Conservation (phyloP, 2,888 invertebrate species). For the Stomorhina lunata region DNA sequence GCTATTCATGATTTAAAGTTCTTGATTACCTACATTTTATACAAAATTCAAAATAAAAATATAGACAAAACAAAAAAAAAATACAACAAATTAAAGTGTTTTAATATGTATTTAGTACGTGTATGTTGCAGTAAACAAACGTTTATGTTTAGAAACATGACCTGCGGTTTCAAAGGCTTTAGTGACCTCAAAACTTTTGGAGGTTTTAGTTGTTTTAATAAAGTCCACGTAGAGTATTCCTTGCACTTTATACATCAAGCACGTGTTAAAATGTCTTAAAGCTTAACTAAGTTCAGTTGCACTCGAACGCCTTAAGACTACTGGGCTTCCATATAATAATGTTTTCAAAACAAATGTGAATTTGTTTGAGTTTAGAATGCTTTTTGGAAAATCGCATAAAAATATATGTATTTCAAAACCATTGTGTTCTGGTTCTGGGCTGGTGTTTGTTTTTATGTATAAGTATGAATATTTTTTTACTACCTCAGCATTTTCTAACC, state of each 20-base stretch:
- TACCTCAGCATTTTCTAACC: too few relatives aligned
- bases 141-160: not conserved
- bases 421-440: constrained; percentile 59
- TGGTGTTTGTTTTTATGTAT: constrained; percentile 8
- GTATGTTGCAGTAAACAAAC: constrained; percentile 13
- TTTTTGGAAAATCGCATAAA: constrained; percentile 43
- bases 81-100: constrained; percentile 45
- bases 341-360: too few relatives aligned
- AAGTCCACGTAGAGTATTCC: too few relatives aligned
- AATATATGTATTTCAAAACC: constrained; percentile 41
- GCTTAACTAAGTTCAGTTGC: too few relatives aligned
- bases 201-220: too few relatives aligned
- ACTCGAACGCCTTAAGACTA: too few relatives aligned
- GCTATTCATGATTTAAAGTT: constrained; percentile 56
- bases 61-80: constrained; percentile 17
- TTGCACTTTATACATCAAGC: too few relatives aligned
- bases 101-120: constrained; percentile 62
- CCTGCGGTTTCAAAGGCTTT: not conserved
- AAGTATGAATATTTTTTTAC: not conserved
- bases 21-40: constrained; percentile 58
- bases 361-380: too few relatives aligned
- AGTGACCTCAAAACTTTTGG: too few relatives aligned
- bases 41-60: not conserved
- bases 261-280: too few relatives aligned
- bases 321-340: too few relatives aligned